Evolutionary conservation across 2,113 vertebrate genomes (phyloP).

Genomic region (Suricata suricatta): DNA sequence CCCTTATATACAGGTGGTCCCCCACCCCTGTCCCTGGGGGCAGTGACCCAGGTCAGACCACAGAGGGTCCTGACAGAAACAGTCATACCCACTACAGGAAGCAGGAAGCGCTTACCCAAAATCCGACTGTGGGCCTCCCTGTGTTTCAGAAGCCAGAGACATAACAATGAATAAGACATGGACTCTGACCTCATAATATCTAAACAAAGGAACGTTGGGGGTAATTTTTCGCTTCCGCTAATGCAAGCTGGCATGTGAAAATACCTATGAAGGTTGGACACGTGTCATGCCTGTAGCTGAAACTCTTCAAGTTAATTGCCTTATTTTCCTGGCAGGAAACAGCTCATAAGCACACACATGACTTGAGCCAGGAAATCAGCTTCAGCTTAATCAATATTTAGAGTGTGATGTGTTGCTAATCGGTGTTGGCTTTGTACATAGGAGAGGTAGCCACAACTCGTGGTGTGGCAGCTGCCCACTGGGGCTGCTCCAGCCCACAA

Average conservation of each 20-base stretch:
- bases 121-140: neutral
- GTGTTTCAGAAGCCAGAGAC: neutral
- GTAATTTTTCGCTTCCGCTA: constrained; percentile 37
- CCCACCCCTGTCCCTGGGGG: too few relatives aligned
- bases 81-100: rapidly evolving
- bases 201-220: neutral
- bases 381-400: constrained; percentile 81
- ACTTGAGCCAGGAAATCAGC: constrained; percentile 77
- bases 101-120: neutral
- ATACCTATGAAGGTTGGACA: constrained; percentile 70
- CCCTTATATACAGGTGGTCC: neutral
- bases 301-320: constrained; percentile 74
- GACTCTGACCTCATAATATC: constrained; percentile 40
- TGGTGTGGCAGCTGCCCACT: neutral
- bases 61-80: neutral
- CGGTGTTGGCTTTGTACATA: constrained; percentile 69
- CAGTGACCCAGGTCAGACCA: neutral
- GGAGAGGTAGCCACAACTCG: constrained; percentile 6
- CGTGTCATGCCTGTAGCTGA: constrained; percentile 68
- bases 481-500: neutral
- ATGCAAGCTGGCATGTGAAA: constrained; percentile 67
- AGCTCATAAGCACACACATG: constrained; percentile 72
- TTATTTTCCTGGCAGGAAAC: constrained; percentile 76
- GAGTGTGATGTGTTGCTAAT: constrained; percentile 77
- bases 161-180: neutral